Evolutionary conservation across 2,797 vertebrate genomes (phyloP).

Genomic region (Lepus townsendii): DNA sequence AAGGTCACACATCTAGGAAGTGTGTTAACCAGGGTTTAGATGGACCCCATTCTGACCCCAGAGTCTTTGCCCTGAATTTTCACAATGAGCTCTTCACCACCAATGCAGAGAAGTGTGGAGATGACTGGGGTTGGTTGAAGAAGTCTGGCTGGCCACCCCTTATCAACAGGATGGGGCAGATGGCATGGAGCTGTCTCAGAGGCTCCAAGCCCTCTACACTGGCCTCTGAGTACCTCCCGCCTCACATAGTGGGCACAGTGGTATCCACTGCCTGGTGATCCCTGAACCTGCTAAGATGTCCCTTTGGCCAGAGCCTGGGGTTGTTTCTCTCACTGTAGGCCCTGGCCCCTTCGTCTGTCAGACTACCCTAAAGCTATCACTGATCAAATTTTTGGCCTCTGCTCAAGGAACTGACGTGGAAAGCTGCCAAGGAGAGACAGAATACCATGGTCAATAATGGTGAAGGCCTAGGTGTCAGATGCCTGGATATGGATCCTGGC

Average conservation of each 20-base stretch:
- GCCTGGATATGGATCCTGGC: slow-evolving; percentile 22
- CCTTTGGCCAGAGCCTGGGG: background rate
- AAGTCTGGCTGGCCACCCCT: background rate
- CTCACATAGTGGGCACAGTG: background rate
- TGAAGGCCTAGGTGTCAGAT: background rate
- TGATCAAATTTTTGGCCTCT: background rate
- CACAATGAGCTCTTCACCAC: background rate
- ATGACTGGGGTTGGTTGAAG: background rate
- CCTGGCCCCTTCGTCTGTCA: background rate
- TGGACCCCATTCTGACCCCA: background rate
- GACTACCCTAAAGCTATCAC: background rate
- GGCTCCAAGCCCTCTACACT: background rate
- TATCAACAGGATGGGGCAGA: background rate
- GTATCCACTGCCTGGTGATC: background rate
- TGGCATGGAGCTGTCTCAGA: background rate
- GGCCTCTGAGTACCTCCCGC: background rate
- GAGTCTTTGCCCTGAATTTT: background rate
- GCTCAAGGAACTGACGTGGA: background rate
- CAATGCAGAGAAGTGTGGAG: background rate
- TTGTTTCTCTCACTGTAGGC: background rate
- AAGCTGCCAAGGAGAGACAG: background rate
- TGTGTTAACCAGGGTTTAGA: background rate
- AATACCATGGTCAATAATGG: background rate
- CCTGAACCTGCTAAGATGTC: background rate
- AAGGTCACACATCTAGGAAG: background rate